These are phyloP conservation scores for Dinocampus coccinellae DNA, from an alignment of 2,888 invertebrate species.

Conservation along the genomic window DNA sequence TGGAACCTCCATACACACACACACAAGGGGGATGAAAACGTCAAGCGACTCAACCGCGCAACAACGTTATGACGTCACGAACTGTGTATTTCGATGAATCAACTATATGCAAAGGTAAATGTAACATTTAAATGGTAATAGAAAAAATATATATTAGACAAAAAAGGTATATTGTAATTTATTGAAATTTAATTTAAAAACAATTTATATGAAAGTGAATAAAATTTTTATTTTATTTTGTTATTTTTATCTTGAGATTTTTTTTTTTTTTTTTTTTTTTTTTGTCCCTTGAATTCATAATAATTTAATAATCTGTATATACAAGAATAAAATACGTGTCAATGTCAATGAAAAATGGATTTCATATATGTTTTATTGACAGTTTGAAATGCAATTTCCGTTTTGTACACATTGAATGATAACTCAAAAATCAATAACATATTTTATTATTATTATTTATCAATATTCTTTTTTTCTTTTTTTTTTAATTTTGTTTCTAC, in stretches of 20 bases:
- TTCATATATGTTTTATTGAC: slow-evolving; percentile 27
- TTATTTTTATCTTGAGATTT: too few relatives aligned
- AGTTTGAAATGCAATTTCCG: slow-evolving; percentile 43
- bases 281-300: too few relatives aligned
- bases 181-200: too few relatives aligned
- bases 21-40: slow-evolving; percentile 5
- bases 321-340: neutral
- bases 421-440: slow-evolving; percentile 1
- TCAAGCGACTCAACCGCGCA: slow-evolving; percentile 2
- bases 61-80: neutral
- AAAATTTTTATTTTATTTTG: too few relatives aligned
- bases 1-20: neutral
- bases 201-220: too few relatives aligned
- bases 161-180: too few relatives aligned
- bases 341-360: neutral
- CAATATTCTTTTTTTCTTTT: too few relatives aligned
- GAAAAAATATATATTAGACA: too few relatives aligned
- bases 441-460: neutral
- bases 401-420: neutral
- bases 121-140: too few relatives aligned
- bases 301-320: too few relatives aligned
- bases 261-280: too few relatives aligned
- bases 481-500: too few relatives aligned
- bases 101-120: neutral
- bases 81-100: neutral